Evolutionary conservation across 2,888 invertebrate species (phyloP).

Genomic region (Molanna angustata): DNA sequence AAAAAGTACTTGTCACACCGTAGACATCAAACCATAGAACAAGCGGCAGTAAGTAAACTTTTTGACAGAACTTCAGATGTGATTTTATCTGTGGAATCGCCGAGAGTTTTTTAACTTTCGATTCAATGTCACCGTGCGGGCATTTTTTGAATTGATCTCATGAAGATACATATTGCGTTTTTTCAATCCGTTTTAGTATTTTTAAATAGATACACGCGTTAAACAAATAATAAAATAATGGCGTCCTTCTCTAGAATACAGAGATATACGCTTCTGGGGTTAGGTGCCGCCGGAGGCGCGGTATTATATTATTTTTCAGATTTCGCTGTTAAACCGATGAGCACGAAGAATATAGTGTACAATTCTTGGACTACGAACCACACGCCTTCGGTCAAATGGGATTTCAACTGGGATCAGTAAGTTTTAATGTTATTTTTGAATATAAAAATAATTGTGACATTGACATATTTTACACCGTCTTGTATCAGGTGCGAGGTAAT

Average conservation of each 20-base stretch:
- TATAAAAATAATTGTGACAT: background rate
- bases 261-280: constrained; percentile 55
- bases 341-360: constrained; percentile 6
- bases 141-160: constrained; percentile 3
- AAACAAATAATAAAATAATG: constrained; percentile 44
- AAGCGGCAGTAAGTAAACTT: no score
- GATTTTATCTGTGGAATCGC: no score
- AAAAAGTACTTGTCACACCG: no score
- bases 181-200: background rate
- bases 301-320: constrained; percentile 55
- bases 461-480: no score
- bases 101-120: background rate
- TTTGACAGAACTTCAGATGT: no score
- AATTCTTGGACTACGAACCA: constrained; percentile 68
- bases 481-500: no score
- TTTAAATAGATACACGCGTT: background rate
- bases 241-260: constrained; percentile 56
- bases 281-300: constrained; percentile 64
- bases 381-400: constrained; percentile 71
- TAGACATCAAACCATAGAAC: no score
- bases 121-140: constrained; percentile 8
- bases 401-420: constrained; percentile 87
- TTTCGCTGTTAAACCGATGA: constrained; percentile 1
- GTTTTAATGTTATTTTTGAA: constrained; percentile 35
- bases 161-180: background rate